A percentile compares a stretch with the other conserved stretches of the same genome.
phyloP scores from a whole-genome alignment of 2,888 invertebrate species.

The Chrysolina americana region DNA sequence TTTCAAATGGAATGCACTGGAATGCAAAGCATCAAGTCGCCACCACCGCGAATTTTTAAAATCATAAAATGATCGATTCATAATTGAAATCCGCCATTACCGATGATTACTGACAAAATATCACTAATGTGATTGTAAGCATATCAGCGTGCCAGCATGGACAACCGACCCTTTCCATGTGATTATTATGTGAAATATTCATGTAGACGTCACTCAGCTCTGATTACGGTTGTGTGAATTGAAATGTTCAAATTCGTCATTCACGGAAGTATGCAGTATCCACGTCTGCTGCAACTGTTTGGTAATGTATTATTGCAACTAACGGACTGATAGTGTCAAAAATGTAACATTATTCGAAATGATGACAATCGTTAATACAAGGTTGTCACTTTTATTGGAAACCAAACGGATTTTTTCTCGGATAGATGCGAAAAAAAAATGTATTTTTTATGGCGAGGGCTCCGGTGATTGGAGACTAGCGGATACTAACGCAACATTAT shows the following conservation, averaged over 20 bases:
- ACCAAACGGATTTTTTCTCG: too few species aligned
- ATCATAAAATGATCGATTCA: background rate
- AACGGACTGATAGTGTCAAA: too few species aligned
- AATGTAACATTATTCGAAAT: too few species aligned
- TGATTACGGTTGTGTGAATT: background rate
- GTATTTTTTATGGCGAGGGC: too few species aligned
- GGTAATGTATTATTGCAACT: background rate
- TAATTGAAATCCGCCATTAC: background rate
- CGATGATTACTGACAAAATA: background rate
- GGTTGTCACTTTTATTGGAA: too few species aligned
- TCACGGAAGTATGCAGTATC: background rate
- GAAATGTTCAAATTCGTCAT: slow-evolving; percentile 1
- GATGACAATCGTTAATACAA: too few species aligned
- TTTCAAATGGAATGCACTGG: too few species aligned
- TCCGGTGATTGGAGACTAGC: too few species aligned
- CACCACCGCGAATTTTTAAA: background rate
- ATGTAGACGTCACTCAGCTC: background rate
- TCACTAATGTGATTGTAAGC: background rate
- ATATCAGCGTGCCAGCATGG: background rate
- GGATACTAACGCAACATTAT: too few species aligned
- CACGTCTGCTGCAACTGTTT: background rate
- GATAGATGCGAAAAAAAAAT: too few species aligned
- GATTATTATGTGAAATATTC: slow-evolving; percentile 8
- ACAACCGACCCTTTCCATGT: background rate
- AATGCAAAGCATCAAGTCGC: background rate